Evolutionary conservation across 2,113 vertebrate genomes (phyloP).

Genomic region (Clupea harengus): DNA sequence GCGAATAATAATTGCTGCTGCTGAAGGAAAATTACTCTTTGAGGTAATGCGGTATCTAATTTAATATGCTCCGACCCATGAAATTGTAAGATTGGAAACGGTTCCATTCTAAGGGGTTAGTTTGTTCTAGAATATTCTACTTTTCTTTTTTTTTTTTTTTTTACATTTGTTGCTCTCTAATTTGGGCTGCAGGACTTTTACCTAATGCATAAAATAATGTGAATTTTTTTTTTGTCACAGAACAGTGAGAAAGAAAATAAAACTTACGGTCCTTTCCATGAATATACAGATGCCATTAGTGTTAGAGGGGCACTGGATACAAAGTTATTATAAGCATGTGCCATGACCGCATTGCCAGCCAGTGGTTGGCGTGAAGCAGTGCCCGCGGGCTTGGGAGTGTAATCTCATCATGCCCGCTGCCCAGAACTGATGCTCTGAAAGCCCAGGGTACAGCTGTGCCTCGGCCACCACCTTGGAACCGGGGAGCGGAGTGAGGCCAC

Average conservation of each 20-base stretch:
- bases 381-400: neutral
- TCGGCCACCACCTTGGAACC: neutral
- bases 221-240: neutral
- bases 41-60: constrained; percentile 2
- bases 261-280: neutral
- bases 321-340: neutral
- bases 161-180: neutral
- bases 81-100: neutral
- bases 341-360: neutral
- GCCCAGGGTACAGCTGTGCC: neutral
- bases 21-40: neutral
- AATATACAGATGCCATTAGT: neutral
- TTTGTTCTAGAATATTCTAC: neutral
- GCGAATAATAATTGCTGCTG: neutral
- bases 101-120: neutral
- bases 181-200: neutral
- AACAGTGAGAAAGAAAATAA: neutral
- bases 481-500: no score
- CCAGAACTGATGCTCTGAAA: neutral
- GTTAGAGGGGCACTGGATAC: neutral
- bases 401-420: neutral
- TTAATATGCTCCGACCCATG: neutral
- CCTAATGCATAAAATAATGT: neutral
- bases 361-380: neutral
- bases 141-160: neutral